Percentiles rank a stretch among this genome's conserved stretches.
These are phyloP conservation scores for Festucalex cinctus DNA, from an alignment of 2,113 vertebrate genomes.

Conservation along the genomic window DNA sequence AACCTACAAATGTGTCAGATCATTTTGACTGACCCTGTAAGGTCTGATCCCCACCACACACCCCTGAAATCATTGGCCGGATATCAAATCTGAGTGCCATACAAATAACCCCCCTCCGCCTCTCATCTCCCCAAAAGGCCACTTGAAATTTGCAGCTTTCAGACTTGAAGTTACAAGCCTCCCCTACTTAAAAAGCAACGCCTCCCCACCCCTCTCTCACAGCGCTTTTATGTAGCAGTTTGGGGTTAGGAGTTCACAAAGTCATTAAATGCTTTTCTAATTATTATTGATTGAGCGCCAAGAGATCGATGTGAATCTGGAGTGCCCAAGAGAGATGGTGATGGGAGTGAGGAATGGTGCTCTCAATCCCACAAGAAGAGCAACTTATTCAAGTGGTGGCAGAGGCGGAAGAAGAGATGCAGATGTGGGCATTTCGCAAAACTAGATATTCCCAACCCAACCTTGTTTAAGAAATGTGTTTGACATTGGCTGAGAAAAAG, in stretches of 20 bases:
- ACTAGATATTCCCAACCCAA: background rate
- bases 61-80: background rate
- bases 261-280: conserved; percentile 69
- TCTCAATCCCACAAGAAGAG: conserved; percentile 5
- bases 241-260: conserved; percentile 61
- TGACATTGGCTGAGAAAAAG: background rate
- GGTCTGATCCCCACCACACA: background rate
- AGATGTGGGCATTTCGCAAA: background rate
- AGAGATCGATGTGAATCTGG: conserved; percentile 57
- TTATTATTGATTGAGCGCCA: conserved; percentile 64
- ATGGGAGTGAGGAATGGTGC: conserved; percentile 10
- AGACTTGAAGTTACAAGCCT: conserved; percentile 42
- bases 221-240: conserved; percentile 46
- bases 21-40: too few species aligned
- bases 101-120: conserved; percentile 17
- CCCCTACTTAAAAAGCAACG: conserved; percentile 34
- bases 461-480: background rate
- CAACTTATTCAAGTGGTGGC: background rate
- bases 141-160: conserved; percentile 47
- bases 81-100: conserved; percentile 6
- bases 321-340: background rate
- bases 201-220: background rate
- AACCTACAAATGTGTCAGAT: too few species aligned
- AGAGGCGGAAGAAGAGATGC: background rate
- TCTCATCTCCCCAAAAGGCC: conserved; percentile 36